Evolutionary conservation across 2,888 invertebrate species (phyloP).

Genomic region (Cerastis leucographa): DNA sequence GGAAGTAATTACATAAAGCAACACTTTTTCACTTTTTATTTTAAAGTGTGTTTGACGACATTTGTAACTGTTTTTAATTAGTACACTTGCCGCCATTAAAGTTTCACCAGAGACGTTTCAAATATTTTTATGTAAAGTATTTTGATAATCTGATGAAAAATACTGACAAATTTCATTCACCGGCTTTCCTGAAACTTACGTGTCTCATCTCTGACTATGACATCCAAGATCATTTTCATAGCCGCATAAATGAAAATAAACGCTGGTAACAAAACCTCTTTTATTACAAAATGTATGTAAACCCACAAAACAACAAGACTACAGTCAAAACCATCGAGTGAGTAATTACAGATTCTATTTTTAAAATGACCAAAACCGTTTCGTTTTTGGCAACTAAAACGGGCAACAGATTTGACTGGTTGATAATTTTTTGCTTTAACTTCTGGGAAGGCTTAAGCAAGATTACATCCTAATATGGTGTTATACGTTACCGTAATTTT

Average conservation of each 20-base stretch:
- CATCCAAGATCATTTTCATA: not conserved
- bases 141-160: not conserved
- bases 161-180: conserved; percentile 2
- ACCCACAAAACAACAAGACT: not conserved
- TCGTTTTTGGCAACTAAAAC: conserved; percentile 44
- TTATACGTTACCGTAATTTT: conserved; percentile 50
- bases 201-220: not conserved
- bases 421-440: conserved; percentile 52
- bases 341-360: conserved; percentile 12
- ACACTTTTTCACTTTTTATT: conserved; percentile 38
- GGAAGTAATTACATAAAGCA: conserved; percentile 34
- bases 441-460: conserved; percentile 58
- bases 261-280: too few relatives aligned
- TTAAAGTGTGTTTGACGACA: not conserved
- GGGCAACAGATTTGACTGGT: conserved; percentile 36
- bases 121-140: not conserved
- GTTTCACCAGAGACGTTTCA: not conserved
- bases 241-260: not conserved
- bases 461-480: conserved; percentile 59
- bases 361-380: conserved; percentile 39
- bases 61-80: conserved; percentile 4
- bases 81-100: not conserved
- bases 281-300: not conserved
- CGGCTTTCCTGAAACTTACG: not conserved
- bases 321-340: not conserved